A percentile compares a stretch with the other conserved stretches of the same genome.
Evolutionary conservation across 2,888 invertebrate genomes (phyloP).

Genomic region (Trachelus iudaicus): DNA sequence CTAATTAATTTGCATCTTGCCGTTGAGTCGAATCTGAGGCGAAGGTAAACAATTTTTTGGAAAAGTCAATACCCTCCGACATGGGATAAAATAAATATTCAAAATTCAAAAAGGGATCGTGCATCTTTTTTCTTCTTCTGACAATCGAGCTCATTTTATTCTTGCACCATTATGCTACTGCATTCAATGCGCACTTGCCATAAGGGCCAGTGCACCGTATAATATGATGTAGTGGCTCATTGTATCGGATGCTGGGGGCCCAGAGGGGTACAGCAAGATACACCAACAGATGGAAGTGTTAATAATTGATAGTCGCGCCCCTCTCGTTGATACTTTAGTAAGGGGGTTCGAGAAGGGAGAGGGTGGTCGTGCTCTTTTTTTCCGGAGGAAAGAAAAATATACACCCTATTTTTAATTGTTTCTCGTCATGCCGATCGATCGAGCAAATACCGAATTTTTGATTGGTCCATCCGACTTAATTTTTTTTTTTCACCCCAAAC

Average conservation of each 20-base stretch:
- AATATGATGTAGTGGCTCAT: conserved; percentile 50
- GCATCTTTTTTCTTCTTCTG: neutral
- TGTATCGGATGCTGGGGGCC: conserved; percentile 32
- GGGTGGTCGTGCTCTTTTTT: conserved; percentile 15
- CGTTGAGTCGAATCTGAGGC: neutral
- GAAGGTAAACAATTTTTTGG: neutral
- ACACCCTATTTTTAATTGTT: conserved; percentile 27
- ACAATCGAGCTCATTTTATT: conserved; percentile 39
- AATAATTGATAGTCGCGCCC: conserved; percentile 64
- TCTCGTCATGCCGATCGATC: conserved; percentile 19
- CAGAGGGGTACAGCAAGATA: conserved; percentile 46
- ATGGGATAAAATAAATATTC: neutral
- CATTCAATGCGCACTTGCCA: conserved; percentile 33
- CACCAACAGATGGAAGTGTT: conserved; percentile 64
- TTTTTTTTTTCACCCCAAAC: neutral
- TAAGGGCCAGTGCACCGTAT: conserved; percentile 43
- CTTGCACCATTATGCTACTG: conserved; percentile 1
- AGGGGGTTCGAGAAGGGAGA: conserved; percentile 10
- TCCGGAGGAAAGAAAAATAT: conserved; percentile 24
- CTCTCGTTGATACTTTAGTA: conserved; percentile 43
- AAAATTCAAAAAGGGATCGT: neutral
- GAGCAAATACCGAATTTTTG: neutral
- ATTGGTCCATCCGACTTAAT: neutral
- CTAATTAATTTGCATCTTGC: neutral
- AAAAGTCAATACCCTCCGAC: neutral